These are phyloP conservation scores for Formicarius rufipectus DNA, from an alignment of 2,113 vertebrate genomes.

Conservation along the genomic window DNA sequence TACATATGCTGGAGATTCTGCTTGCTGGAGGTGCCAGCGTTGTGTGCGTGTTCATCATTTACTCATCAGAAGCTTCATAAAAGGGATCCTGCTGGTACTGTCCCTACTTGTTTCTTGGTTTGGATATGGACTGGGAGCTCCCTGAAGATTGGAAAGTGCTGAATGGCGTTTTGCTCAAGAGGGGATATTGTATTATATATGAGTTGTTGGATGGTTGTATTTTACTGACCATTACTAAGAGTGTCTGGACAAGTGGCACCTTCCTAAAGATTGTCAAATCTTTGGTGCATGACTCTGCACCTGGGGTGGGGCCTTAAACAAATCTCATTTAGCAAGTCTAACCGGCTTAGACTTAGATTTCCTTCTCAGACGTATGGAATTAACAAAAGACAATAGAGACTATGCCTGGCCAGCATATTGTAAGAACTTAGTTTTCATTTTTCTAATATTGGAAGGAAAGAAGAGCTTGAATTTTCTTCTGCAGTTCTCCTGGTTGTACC, in stretches of 20 bases:
- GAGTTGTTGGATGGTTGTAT: neutral
- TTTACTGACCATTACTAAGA: neutral
- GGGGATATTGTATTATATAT: neutral
- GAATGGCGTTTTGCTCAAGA: neutral
- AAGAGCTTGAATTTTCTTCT: neutral
- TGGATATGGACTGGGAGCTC: neutral
- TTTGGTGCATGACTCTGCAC: neutral
- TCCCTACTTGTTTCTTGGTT: neutral
- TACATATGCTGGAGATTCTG: neutral
- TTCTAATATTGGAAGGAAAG: neutral
- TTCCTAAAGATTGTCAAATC: neutral
- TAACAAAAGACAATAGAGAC: conserved; percentile 5
- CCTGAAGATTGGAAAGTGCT: neutral
- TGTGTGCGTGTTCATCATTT: neutral
- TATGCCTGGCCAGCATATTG: neutral
- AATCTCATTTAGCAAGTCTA: neutral
- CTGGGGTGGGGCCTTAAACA: neutral
- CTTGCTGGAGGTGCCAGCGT: neutral
- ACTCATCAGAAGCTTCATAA: neutral
- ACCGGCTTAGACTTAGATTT: conserved; percentile 8
- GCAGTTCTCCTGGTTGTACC: neutral
- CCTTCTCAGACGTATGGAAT: conserved; percentile 40
- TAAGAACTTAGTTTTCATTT: neutral
- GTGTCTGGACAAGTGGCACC: neutral
- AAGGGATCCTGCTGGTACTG: neutral